A percentile compares a stretch with the other conserved stretches of the same genome.
These are phyloP conservation scores for Pseudomugil tenellus DNA, from an alignment of 2,797 vertebrate species.

Conservation along the genomic window DNA sequence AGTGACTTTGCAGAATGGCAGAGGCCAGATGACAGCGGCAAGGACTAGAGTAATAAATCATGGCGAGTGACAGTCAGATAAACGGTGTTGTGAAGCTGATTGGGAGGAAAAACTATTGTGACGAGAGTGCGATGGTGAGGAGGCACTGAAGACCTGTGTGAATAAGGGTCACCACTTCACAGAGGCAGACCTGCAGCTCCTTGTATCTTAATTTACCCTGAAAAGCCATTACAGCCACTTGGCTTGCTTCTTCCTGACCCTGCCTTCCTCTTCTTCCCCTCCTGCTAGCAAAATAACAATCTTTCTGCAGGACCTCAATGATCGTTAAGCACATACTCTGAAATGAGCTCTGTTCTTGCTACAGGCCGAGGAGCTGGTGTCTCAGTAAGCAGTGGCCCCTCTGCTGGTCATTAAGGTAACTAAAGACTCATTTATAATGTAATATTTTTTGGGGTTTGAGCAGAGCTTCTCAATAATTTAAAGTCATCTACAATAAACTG, in stretches of 20 bases:
- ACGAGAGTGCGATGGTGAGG: slow-evolving; percentile 66
- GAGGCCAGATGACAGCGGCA: slow-evolving; percentile 79
- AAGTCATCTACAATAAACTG: neutral
- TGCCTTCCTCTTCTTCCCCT: slow-evolving; percentile 36
- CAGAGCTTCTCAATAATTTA: neutral
- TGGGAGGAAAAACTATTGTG: slow-evolving; percentile 80
- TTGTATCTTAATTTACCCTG: slow-evolving; percentile 78
- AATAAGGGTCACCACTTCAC: slow-evolving; percentile 74
- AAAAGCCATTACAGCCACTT: slow-evolving; percentile 77
- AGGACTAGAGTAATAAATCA: slow-evolving; percentile 79
- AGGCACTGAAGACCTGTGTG: slow-evolving; percentile 68
- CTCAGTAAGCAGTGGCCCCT: slow-evolving; percentile 48
- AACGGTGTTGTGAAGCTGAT: slow-evolving; percentile 71
- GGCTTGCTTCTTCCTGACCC: slow-evolving; percentile 61
- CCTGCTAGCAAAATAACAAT: slow-evolving; percentile 30
- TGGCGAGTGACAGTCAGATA: slow-evolving; percentile 76
- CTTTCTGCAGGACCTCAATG: slow-evolving; percentile 62
- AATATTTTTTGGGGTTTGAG: neutral
- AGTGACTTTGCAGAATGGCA: slow-evolving; percentile 78
- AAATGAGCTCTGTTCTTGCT: slow-evolving; percentile 61
- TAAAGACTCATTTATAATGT: slow-evolving; percentile 22
- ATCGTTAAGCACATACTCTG: slow-evolving; percentile 60
- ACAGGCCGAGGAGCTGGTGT: slow-evolving; percentile 29
- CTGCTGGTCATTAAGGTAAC: slow-evolving; percentile 57
- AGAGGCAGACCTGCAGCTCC: slow-evolving; percentile 67